Evolutionary conservation across 2,113 vertebrate genomes (phyloP).

Genomic region (Trematomus loennbergii): DNA sequence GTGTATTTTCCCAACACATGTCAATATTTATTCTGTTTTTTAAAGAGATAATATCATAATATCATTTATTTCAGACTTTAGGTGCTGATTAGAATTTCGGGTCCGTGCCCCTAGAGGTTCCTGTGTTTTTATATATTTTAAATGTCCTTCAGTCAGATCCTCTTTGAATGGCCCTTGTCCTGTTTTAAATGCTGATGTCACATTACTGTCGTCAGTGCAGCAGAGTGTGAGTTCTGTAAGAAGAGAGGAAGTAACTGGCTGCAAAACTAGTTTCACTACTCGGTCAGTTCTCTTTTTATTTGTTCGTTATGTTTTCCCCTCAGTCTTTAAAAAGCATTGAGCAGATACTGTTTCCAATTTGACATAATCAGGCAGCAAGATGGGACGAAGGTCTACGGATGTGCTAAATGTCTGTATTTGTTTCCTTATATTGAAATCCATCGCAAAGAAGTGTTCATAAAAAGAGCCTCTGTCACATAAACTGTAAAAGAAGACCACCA

Average conservation of each 20-base stretch:
- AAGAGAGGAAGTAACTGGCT: not conserved
- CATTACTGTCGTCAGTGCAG: not conserved
- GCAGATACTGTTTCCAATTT: conserved; percentile 16
- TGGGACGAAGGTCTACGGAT: not conserved
- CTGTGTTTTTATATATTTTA: not conserved
- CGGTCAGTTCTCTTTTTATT: not conserved
- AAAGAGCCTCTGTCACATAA: not conserved
- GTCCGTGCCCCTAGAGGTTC: not conserved
- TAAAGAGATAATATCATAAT: not conserved
- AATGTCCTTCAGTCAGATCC: not conserved
- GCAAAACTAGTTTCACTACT: not conserved
- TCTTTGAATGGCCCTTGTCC: not conserved
- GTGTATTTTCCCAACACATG: not conserved
- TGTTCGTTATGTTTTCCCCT: not conserved
- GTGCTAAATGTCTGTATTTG: conserved; percentile 9
- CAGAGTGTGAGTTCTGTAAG: not conserved
- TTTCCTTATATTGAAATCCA: not conserved
- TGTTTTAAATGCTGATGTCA: not conserved
- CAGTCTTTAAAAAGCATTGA: conserved; percentile 19
- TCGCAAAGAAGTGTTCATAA: not conserved
- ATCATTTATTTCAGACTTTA: not conserved
- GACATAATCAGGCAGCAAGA: not conserved
- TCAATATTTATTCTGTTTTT: not conserved
- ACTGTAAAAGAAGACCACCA: not conserved
- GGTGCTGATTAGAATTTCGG: not conserved